A percentile compares a stretch with the other conserved stretches of the same genome.
These are phyloP conservation scores for Mesoligia furuncula DNA, from an alignment of 2,888 invertebrate genomes.

Conservation along the genomic window DNA sequence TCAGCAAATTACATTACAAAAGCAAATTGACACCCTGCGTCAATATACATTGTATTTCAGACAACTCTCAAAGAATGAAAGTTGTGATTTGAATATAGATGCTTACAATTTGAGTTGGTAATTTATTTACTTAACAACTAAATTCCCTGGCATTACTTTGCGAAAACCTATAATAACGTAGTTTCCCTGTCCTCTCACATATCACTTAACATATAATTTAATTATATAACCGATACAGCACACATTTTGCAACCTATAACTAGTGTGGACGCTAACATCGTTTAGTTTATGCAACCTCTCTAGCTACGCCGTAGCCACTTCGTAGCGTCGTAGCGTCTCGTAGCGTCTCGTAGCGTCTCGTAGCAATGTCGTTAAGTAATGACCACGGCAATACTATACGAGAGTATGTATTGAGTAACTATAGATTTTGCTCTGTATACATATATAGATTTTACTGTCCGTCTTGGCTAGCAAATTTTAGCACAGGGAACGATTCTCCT, in stretches of 20 bases:
- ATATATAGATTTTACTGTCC: conserved; percentile 1
- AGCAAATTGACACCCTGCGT: not conserved
- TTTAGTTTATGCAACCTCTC: conserved; percentile 45
- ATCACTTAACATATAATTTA: not conserved
- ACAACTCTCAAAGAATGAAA: not conserved
- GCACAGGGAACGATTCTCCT: not conserved
- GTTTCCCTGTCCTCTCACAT: not conserved
- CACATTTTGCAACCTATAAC: conserved; percentile 18
- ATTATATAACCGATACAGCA: conserved; percentile 9
- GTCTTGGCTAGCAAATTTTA: not conserved
- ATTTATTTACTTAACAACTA: not conserved
- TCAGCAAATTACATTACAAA: not conserved
- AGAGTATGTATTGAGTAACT: not conserved
- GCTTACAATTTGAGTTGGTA: not conserved
- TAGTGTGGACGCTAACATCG: conserved; percentile 48
- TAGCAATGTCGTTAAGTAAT: conserved; percentile 45
- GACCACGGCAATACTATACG: not conserved
- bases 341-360: conserved; percentile 42
- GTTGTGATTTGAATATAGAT: not conserved
- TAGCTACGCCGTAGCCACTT: conserved; percentile 49
- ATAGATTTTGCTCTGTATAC: conserved; percentile 16
- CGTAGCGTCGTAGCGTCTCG: conserved; percentile 50
- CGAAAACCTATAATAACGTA: not conserved
- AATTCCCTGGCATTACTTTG: not conserved
- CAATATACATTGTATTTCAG: no score